Conservation (phyloP, 2,888 invertebrate genomes). For the Morpho helenor region DNA sequence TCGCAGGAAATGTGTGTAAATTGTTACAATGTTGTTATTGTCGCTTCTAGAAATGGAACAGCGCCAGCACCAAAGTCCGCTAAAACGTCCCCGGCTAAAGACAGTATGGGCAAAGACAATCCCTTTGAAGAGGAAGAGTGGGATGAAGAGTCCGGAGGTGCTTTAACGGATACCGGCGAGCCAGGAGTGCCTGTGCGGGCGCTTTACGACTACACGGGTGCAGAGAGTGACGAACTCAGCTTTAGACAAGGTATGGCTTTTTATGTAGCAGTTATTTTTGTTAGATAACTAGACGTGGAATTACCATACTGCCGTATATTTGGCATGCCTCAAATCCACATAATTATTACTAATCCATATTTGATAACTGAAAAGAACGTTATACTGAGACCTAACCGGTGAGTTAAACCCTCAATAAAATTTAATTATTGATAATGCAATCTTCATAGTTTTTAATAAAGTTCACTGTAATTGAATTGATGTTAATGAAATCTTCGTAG, state of each 20-base stretch:
- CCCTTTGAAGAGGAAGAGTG: conserved; percentile 92
- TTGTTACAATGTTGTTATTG: background rate
- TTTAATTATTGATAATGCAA: too few species aligned
- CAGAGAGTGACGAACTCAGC: conserved; percentile 97
- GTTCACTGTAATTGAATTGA: too few species aligned
- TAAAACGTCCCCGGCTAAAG: conserved; percentile 62
- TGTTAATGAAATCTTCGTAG: too few species aligned
- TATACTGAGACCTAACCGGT: too few species aligned
- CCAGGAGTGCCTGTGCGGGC: conserved; percentile 97
- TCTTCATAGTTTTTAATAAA: too few species aligned
- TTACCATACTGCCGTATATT: too few species aligned
- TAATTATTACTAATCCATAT: too few species aligned
- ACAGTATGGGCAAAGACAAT: conserved; percentile 81
- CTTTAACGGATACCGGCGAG: conserved; percentile 94
- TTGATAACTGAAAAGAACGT: too few species aligned
- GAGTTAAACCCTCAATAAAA: too few species aligned
- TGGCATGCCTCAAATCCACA: too few species aligned
- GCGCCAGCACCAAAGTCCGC: conserved; percentile 57
- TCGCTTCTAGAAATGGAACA: conserved; percentile 60
- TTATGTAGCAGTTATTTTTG: too few species aligned
- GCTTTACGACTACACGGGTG: conserved; percentile 97
- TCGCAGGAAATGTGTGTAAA: background rate
- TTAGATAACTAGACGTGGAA: too few species aligned
- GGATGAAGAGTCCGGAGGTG: conserved; percentile 90
- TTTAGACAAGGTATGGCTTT: conserved; percentile 90